phyloP scores from a whole-genome alignment of 2,797 vertebrate genomes.

The Channa striata region DNA sequence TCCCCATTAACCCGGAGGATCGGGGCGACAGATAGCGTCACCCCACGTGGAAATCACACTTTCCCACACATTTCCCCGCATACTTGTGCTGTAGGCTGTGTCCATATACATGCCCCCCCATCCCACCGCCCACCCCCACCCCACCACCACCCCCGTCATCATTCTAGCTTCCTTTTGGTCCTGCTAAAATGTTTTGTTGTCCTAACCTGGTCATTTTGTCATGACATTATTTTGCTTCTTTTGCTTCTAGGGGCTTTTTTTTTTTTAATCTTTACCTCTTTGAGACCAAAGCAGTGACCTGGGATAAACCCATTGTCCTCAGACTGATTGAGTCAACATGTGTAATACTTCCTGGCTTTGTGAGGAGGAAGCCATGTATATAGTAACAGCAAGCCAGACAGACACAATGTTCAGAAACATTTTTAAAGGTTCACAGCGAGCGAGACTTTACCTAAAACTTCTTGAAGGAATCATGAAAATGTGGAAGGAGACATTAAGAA shows the following conservation, averaged over 20 bases:
- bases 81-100: slow-evolving; percentile 26
- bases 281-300: slow-evolving; percentile 4
- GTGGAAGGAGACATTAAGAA: no score
- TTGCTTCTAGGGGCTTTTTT: background rate
- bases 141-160: background rate
- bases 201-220: background rate
- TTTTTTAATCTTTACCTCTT: background rate
- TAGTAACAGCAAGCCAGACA: background rate
- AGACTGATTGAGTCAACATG: slow-evolving; percentile 1
- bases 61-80: slow-evolving; percentile 66
- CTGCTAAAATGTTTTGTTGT: background rate
- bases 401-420: background rate
- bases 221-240: background rate
- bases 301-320: slow-evolving; percentile 7
- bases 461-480: background rate
- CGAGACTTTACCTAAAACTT: background rate
- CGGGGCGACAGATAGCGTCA: slow-evolving; percentile 75
- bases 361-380: background rate
- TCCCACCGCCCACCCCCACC: no score
- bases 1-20: slow-evolving; percentile 77
- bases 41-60: slow-evolving; percentile 70
- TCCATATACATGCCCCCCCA: no score
- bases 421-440: no score
- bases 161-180: background rate
- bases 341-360: slow-evolving; percentile 6